A percentile compares a stretch with the other conserved stretches of the same genome.
These are phyloP conservation scores for Procavia capensis DNA, from an alignment of 2,113 vertebrate genomes.

Conservation along the genomic window DNA sequence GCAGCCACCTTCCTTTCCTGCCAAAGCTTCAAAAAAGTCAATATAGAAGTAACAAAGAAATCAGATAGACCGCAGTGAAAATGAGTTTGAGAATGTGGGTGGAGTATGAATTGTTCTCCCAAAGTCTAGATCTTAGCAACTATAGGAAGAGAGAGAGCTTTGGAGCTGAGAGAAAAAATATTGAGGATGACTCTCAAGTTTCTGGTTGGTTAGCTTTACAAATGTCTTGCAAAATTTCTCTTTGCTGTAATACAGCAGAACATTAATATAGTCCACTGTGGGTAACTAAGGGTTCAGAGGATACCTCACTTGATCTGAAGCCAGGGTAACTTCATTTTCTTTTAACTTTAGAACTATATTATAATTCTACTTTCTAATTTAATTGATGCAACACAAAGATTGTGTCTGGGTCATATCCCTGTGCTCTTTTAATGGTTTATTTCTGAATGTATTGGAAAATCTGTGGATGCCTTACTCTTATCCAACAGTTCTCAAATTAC, in stretches of 20 bases:
- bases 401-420: neutral
- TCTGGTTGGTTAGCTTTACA: neutral
- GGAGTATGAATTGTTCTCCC: neutral
- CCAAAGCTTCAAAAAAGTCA: neutral
- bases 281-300: neutral
- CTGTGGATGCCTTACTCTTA: neutral
- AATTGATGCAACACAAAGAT: neutral
- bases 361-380: neutral
- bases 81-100: neutral
- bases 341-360: neutral
- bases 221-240: neutral
- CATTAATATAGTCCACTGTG: neutral
- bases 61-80: neutral
- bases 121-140: neutral
- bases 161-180: neutral
- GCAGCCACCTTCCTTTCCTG: neutral
- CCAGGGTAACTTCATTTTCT: neutral
- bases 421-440: neutral
- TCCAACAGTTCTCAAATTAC: neutral
- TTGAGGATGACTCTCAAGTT: neutral
- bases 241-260: neutral
- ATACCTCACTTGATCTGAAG: neutral
- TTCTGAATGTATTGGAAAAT: neutral
- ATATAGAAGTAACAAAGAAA: neutral
- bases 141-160: neutral